Evolutionary conservation across 2,113 vertebrate species (phyloP), one percentile per base, ranked within the genome.

Genomic region (Tor tambroides): DNA sequence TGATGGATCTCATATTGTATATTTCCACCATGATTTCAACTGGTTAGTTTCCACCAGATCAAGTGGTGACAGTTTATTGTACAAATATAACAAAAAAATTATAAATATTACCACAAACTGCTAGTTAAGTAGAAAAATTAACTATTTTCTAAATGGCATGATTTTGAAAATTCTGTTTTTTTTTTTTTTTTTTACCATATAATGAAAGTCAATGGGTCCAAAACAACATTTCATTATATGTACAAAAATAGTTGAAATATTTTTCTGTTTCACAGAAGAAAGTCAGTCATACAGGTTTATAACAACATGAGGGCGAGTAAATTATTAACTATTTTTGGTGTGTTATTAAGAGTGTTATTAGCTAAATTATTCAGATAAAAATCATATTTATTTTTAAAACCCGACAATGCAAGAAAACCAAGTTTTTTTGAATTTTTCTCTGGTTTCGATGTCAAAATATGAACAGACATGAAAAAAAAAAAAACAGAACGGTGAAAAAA

Each of bases 1-100:
- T 65, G 63, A 79, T 63, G 76, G 76, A 78, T 78, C 76, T 32
- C 28, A 23, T 72, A 61, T 72, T 76, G 5, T 56, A 35, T 17
- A 15, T 59, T 59, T 21, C 54, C 49, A 23, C 23, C 26, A 19
- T 12, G 80, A 15, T 51, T 69, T 71, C 17, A 49, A 30, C 28
- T 46, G 63, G 26, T 83, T 83, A 28, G 19, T 41, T 26, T 83
- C 51, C 6, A 78, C 26, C 76, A 30, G 17, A 54, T 54, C 14
- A 78, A 75, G 41, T 76, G 41, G 41, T 43, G 74, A 76, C 12
- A n/a, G 56, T 3, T 61, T n/a, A 61, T 3, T 61, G 56, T n/a
- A n/a, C 41, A n/a, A 26, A 41, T 76, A 35, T 41, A 41, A 72
- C 35, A n/a, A 41, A n/a, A 6, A 41, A 12, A 23, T 5, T n/a